Evolutionary conservation across 1,140 invertebrate genomes (phyloP).

Genomic region (Lordiphosa clarofinis): DNA sequence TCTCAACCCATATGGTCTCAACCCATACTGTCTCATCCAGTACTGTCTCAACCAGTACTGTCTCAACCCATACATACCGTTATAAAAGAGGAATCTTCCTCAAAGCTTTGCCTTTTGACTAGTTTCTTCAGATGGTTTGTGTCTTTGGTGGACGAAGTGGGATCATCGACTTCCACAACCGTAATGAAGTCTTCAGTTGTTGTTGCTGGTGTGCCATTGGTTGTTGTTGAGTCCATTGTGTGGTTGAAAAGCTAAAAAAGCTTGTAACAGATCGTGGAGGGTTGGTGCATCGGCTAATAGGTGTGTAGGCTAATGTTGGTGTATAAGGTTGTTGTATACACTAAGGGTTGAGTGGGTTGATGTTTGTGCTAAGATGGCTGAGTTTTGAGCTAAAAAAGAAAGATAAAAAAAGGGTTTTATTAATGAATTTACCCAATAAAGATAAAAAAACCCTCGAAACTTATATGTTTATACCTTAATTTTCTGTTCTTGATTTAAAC

Average conservation of each 20-base stretch:
- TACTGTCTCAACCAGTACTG: too few species aligned
- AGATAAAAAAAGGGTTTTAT: background rate
- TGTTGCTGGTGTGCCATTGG: conserved; percentile 31
- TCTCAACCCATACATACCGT: conserved; percentile 41
- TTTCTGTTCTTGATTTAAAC: too few species aligned
- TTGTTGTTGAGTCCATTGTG: conserved; percentile 2
- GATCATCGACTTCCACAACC: conserved; percentile 85
- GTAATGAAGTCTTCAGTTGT: conserved; percentile 83
- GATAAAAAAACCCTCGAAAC: too few species aligned
- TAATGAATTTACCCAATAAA: too few species aligned
- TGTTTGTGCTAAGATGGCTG: background rate
- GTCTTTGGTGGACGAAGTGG: conserved; percentile 66
- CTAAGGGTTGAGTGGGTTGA: conserved; percentile 5
- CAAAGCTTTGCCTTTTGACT: conserved; percentile 77
- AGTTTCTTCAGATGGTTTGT: conserved; percentile 77
- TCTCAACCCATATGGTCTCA: too few species aligned
- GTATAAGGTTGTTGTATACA: background rate
- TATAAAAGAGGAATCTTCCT: conserved; percentile 74
- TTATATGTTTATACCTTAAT: too few species aligned
- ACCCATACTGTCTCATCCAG: too few species aligned
- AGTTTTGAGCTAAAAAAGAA: background rate
- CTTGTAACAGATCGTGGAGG: background rate
- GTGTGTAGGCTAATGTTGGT: too few species aligned
- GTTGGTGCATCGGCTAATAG: background rate
- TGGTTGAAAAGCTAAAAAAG: background rate